Percentiles rank a stretch among this genome's conserved stretches.
phyloP scores from a whole-genome alignment of 1,140 invertebrate genomes.

The Drosophila repleta region DNA sequence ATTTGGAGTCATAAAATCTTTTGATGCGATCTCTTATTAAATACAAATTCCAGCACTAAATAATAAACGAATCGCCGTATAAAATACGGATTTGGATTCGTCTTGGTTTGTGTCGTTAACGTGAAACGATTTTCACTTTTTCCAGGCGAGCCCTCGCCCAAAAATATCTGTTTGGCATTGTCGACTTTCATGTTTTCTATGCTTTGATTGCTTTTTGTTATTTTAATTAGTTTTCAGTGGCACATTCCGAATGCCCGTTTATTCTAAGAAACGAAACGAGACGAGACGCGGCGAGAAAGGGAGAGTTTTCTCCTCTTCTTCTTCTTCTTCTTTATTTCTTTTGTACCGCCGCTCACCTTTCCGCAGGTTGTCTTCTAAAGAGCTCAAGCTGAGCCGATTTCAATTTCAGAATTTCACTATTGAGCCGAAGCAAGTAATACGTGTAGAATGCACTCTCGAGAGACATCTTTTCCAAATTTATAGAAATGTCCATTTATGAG shows the following conservation, averaged over 20 bases:
- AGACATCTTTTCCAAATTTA: too few relatives aligned
- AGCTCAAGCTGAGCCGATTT: neutral
- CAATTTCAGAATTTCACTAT: neutral
- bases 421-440: too few relatives aligned
- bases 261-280: slow-evolving; percentile 28
- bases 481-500: too few relatives aligned
- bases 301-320: slow-evolving; percentile 35
- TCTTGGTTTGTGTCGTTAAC: slow-evolving; percentile 34
- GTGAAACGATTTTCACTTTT: slow-evolving; percentile 53
- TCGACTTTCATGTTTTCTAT: slow-evolving; percentile 34
- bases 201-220: slow-evolving; percentile 56
- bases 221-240: slow-evolving; percentile 59
- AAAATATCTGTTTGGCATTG: neutral
- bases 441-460: too few relatives aligned
- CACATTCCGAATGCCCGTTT: slow-evolving; percentile 17
- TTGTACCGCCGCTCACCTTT: slow-evolving; percentile 16
- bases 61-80: slow-evolving; percentile 23
- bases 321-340: neutral
- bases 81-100: slow-evolving; percentile 22
- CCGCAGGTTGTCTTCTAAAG: slow-evolving; percentile 1
- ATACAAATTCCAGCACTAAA: slow-evolving; percentile 46
- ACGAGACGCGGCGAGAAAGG: slow-evolving; percentile 36
- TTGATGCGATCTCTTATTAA: slow-evolving; percentile 38
- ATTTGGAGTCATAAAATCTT: too few relatives aligned
- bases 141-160: slow-evolving; percentile 8